These are phyloP conservation scores for Phalera bucephala DNA, from an alignment of 2,888 invertebrate species.

Conservation along the genomic window DNA sequence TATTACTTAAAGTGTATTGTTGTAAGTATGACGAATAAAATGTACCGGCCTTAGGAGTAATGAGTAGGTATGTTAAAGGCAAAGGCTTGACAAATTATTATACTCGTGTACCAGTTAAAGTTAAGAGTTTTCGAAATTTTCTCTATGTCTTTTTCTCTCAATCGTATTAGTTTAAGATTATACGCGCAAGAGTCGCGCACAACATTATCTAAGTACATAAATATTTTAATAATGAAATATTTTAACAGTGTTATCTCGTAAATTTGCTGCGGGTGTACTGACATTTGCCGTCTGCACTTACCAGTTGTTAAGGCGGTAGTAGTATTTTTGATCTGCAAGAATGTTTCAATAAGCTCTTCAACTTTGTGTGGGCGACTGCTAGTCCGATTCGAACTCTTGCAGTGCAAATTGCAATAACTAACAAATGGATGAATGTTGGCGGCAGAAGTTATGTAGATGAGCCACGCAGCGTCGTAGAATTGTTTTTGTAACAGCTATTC, in stretches of 20 bases:
- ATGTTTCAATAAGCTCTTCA: too few species aligned
- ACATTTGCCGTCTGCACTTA: neutral
- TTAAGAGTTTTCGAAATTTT: slow-evolving; percentile 74
- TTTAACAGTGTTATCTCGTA: slow-evolving; percentile 50
- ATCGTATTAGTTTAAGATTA: slow-evolving; percentile 70
- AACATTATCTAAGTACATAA: slow-evolving; percentile 33
- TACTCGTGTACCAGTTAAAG: slow-evolving; percentile 63
- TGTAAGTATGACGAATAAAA: slow-evolving; percentile 65
- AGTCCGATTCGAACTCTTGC: too few species aligned
- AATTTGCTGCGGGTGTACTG: neutral
- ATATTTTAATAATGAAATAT: slow-evolving; percentile 56
- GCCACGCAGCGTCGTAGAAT: slow-evolving; percentile 39
- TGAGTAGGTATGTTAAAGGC: slow-evolving; percentile 63
- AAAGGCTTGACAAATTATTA: slow-evolving; percentile 64
- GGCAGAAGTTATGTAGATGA: neutral
- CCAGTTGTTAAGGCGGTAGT: too few species aligned
- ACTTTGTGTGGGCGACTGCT: too few species aligned
- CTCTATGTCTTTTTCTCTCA: slow-evolving; percentile 78
- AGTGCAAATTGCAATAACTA: too few species aligned
- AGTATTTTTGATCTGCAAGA: too few species aligned
- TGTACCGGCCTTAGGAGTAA: slow-evolving; percentile 80
- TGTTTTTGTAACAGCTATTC: slow-evolving; percentile 55
- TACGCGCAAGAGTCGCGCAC: slow-evolving; percentile 18
- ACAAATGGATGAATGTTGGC: neutral
- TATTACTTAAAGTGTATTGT: slow-evolving; percentile 75